Evolutionary conservation across 1,140 invertebrate genomes (phyloP), one percentile per base, ranked within the genome.

Genomic region (Apis cerana): DNA sequence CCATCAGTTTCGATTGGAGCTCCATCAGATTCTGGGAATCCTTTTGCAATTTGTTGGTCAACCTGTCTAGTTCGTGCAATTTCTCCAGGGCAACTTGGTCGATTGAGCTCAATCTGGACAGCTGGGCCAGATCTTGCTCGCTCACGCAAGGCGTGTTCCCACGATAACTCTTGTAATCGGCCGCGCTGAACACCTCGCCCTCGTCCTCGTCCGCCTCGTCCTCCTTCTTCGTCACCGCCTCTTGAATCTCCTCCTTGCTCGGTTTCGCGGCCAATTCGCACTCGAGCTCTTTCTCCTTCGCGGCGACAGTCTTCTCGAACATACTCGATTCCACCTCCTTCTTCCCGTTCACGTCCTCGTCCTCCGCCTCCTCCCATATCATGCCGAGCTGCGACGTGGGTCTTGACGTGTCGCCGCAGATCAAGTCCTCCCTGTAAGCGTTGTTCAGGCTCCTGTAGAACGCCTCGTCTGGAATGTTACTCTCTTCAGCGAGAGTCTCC

Each of bases 381-480:
- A 97, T 97, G 79, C 96, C 97, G 80, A 97, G 92, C 85, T 97
- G 97, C 62, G 96, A 96, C 74, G 95, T 92, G 79, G 96, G 95
- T 79, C 95, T 94, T 11, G 95, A 95, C 27, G 94, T 94, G 90
- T 96, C 95, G 87, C 96, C 95, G 88, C 95, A 96, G 52, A 96
- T 96, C 48, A 97, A 93, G 91, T 97, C 97, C 86, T 98, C 97
- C 61, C 97, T 95, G 93, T 98, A 98, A 43, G 97, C 97, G 91
- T 97, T 97, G 93, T 98, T 98, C 27, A 98, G 94, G 91, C 97
- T 98, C 85, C 97, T 95, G 92, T 98, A 98, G 94, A 98, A 98
- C 17, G 97, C 97, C 93, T 98, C 97, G 91, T 97, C 97, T 9
- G 97, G 97, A 61, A 95, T 94, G 85, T 94, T 93, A 67, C 92